Evolutionary conservation across 2,797 vertebrate species (phyloP).

Genomic region (Synanceia verrucosa): DNA sequence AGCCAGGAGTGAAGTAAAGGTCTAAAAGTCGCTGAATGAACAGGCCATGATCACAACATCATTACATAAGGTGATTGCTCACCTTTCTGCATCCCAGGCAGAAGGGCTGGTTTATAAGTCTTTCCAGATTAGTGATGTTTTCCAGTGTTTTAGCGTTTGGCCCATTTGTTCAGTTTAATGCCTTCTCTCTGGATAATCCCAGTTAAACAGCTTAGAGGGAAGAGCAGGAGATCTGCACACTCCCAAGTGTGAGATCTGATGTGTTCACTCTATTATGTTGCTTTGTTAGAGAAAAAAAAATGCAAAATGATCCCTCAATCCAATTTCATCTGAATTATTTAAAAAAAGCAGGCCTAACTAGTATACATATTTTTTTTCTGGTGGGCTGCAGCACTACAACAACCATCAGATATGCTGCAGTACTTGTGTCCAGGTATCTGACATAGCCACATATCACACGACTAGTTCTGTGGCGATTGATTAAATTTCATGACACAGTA

Average conservation of each 20-base stretch:
- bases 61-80: neutral
- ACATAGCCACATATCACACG: neutral
- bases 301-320: conserved; percentile 25
- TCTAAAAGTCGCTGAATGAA: conserved; percentile 9
- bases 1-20: conserved; percentile 20
- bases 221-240: conserved; percentile 41
- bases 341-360: conserved; percentile 12
- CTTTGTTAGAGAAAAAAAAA: conserved; percentile 29
- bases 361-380: too few relatives aligned
- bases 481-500: neutral
- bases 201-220: conserved; percentile 66
- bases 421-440: neutral
- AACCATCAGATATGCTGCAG: too few relatives aligned
- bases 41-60: too few relatives aligned
- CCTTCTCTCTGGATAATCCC: conserved; percentile 62
- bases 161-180: conserved; percentile 58
- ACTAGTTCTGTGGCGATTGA: neutral
- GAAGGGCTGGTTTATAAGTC: neutral
- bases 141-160: conserved; percentile 51
- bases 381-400: too few relatives aligned
- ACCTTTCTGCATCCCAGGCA: neutral
- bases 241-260: conserved; percentile 32
- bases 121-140: conserved; percentile 19
- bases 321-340: conserved; percentile 24
- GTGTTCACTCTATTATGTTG: conserved; percentile 10